phyloP scores from a whole-genome alignment of 92 coral and sea anemone genomes.

The Blastomussa wellsi region DNA sequence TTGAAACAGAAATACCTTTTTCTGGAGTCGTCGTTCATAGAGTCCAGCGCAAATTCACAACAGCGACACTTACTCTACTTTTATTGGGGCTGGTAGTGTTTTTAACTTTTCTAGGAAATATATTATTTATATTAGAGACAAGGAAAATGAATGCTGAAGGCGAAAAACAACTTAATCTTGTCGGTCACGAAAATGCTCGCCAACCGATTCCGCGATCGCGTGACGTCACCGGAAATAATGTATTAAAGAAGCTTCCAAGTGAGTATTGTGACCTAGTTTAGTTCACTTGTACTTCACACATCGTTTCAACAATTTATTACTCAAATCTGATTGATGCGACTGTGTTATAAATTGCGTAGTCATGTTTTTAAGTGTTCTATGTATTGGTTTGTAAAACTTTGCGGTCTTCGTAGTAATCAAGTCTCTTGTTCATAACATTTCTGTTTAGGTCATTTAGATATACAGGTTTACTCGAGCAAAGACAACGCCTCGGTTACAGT shows the following conservation, averaged over 20 bases:
- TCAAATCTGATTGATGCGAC: too few species aligned
- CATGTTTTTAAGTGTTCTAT: not conserved
- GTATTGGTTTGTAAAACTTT: not conserved
- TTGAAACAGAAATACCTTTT: constrained; percentile 17
- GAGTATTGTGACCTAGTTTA: not conserved
- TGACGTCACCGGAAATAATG: not conserved
- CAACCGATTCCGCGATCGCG: not conserved
- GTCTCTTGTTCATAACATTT: not conserved
- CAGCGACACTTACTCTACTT: constrained; percentile 11
- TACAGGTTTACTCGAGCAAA: constrained; percentile 72
- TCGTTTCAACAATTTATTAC: too few species aligned
- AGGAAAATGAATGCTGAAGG: constrained; percentile 33
- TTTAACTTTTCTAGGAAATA: constrained; percentile 54
- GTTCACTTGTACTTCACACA: too few species aligned
- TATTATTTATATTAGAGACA: constrained; percentile 51
- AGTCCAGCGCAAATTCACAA: constrained; percentile 6
- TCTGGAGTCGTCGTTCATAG: not conserved
- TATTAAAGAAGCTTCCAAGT: not conserved
- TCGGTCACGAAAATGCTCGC: not conserved
- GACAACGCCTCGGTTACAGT: constrained; percentile 62
- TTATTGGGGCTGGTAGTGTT: constrained; percentile 40
- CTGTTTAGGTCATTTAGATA: constrained; percentile 33
- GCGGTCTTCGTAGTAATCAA: not conserved
- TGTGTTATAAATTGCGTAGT: not conserved
- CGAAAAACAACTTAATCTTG: not conserved